Evolutionary conservation across 2,888 invertebrate genomes (phyloP).

Genomic region (Zygothrica quintamaculata): DNA sequence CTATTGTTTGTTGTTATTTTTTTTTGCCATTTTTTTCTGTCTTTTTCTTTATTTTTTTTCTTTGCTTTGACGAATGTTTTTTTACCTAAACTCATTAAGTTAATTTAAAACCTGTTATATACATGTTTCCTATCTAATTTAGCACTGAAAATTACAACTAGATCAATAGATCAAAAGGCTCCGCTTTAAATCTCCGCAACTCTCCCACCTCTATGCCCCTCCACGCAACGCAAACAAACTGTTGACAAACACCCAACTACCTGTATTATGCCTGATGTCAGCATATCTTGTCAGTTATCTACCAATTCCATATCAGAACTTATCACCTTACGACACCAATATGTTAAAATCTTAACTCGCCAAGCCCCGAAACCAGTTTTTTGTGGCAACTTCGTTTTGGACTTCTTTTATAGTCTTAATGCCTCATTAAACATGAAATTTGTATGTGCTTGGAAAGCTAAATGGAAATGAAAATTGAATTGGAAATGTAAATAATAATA

Average conservation of each 20-base stretch:
- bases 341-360: conserved; percentile 28
- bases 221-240: conserved; percentile 14
- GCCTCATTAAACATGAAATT: conserved; percentile 61
- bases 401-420: conserved; percentile 27
- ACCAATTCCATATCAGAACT: conserved; percentile 59
- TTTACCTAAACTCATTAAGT: too few species aligned
- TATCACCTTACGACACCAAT: conserved; percentile 58
- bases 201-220: neutral
- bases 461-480: conserved; percentile 12
- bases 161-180: conserved; percentile 11
- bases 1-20: neutral
- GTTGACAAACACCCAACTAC: conserved; percentile 49
- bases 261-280: conserved; percentile 45
- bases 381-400: conserved; percentile 47
- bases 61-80: too few species aligned
- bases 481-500: conserved; percentile 38
- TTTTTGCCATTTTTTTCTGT: too few species aligned
- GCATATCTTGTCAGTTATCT: conserved; percentile 56
- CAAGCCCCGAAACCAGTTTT: conserved; percentile 55
- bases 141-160: neutral
- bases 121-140: too few species aligned
- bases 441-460: conserved; percentile 22
- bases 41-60: too few species aligned
- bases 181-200: neutral
- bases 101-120: too few species aligned